Evolutionary conservation across 37 sponge, comb jelly and placozoan species (phyloP).

Genomic region (Haliclona indistincta): DNA sequence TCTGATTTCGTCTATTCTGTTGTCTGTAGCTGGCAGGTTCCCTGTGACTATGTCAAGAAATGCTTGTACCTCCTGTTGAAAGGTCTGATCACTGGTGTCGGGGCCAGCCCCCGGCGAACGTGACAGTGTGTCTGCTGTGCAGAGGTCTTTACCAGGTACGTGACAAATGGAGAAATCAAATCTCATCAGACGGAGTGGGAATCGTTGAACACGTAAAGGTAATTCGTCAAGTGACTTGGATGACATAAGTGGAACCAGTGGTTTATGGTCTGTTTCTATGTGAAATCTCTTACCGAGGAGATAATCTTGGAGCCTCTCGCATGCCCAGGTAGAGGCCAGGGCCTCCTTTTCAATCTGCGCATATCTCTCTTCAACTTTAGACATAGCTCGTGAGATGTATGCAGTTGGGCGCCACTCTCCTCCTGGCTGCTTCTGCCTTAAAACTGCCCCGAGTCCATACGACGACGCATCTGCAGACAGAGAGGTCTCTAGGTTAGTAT

Average conservation of each 20-base stretch:
- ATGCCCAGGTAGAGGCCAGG: conserved; percentile 32
- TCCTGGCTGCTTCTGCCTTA: conserved; percentile 9
- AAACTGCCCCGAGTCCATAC: background rate
- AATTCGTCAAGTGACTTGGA: conserved; percentile 33
- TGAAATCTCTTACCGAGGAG: conserved; percentile 12
- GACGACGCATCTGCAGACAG: conserved; percentile 20
- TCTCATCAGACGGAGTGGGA: conserved; percentile 26
- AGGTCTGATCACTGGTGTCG: background rate
- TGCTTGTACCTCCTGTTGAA: background rate
- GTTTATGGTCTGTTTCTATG: conserved; percentile 49
- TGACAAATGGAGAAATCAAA: conserved; percentile 29
- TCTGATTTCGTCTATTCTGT: conserved; percentile 1
- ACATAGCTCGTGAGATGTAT: conserved; percentile 24
- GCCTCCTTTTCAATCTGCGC: conserved; percentile 51
- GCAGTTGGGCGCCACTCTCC: conserved; percentile 3
- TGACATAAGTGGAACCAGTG: conserved; percentile 34
- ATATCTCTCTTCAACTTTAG: conserved; percentile 24
- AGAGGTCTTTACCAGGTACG: conserved; percentile 24
- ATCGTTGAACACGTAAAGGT: conserved; percentile 25
- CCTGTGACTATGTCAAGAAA: background rate
- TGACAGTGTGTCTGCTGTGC: conserved; percentile 25
- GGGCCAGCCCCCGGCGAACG: conserved; percentile 7
- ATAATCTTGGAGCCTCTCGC: conserved; percentile 18
- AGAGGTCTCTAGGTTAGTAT: background rate
- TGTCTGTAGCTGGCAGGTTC: conserved; percentile 15